Base-by-base conservation (phyloP, 2,888 invertebrate genomes). In the Spodoptera picta region DNA sequence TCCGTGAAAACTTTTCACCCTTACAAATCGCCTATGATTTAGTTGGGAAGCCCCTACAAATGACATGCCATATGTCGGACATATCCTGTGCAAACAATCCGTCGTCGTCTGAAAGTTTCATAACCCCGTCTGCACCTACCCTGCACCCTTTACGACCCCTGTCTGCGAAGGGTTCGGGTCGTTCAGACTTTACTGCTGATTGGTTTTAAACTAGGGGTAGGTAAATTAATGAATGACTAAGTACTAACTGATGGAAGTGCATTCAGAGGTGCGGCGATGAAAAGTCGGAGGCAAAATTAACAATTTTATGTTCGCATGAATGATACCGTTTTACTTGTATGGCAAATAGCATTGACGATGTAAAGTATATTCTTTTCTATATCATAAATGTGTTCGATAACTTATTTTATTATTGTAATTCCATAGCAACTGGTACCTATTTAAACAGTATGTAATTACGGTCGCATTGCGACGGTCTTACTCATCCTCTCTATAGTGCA, bases 81-180 rank as follows among this genome's bases (percentile, higher is more conserved):
- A 66, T 75, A 81, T 80, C 82, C 81, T 81, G 77, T 52, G 50
- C 60, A 50, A 60, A 73, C 77, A 73, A 59, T 59, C 76, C 77
- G 66, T 68, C 77, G 66, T 68, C 75, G 85, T 79, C 87, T 90
- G 87, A 90, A 91, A 90, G 83, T 90, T 90, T 88, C 86, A 90
- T 87, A 83, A 84, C 86, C 86, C 86, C 82, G 86, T 85, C 86
- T 84, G 78, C 82, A 72, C 84, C 82, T 60, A 60, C 60, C 50
- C 31, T 60, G 63, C 71, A 45, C 71, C 75, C 80, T 59, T 54
- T 69, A 60, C 70, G 76, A 69, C 79, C 77, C 77, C 68, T 63
- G 83, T 79, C 83, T 81, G 68, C 64, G 68, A 67, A 69, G 81
- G 82, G 84, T 69, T 78, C 68, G 75, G 58, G 73, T 60, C 76